These are phyloP conservation scores for Pherbina coryleti DNA, from an alignment of 2,888 invertebrate genomes.

Conservation along the genomic window DNA sequence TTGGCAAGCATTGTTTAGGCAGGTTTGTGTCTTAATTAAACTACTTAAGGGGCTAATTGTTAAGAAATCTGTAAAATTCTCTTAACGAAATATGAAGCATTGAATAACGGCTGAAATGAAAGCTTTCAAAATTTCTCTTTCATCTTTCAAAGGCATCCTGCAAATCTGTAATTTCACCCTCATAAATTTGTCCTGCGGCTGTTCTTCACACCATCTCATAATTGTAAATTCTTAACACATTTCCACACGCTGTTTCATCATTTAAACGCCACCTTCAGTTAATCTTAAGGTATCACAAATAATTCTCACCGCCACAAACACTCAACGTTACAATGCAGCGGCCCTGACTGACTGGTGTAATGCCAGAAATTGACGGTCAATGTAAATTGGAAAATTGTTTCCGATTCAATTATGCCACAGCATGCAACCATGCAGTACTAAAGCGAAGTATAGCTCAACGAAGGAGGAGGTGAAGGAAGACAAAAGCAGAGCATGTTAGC, in stretches of 20 bases:
- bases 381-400: constrained; percentile 36
- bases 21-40: neutral
- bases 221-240: neutral
- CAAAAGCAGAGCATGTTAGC: neutral
- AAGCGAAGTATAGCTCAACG: neutral
- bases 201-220: neutral
- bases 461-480: neutral
- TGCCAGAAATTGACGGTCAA: constrained; percentile 1
- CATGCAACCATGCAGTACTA: neutral
- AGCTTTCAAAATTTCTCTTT: neutral
- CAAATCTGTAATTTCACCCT: no score
- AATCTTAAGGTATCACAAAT: neutral
- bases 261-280: neutral
- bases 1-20: no score
- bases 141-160: no score
- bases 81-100: neutral
- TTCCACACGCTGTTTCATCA: neutral
- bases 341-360: neutral
- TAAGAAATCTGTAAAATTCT: neutral
- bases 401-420: constrained; percentile 33
- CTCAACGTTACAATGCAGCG: neutral
- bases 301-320: neutral
- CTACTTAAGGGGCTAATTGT: neutral
- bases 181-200: neutral
- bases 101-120: neutral